Base-by-base conservation (phyloP, 2,113 vertebrate genomes). In the Sebastes fasciatus region DNA sequence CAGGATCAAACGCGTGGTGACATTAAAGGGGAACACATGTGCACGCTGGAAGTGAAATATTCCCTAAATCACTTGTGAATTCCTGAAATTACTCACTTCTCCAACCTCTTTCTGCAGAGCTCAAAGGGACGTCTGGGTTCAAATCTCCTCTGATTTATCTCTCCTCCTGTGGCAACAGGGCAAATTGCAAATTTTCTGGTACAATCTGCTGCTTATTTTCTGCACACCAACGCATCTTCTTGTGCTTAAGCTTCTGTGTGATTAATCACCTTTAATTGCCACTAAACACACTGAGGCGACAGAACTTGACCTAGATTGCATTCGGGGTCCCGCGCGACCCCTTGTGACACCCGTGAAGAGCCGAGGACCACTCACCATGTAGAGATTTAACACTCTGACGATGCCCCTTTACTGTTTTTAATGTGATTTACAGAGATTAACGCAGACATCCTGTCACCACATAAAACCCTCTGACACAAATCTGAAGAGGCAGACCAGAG, bases 181-280 rank as follows among this genome's bases (percentile, higher is more conserved):
- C 42, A 66, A 68, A 70, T 79, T 51, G 65, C 62, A 26, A 46
- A 86, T 88, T 82, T 87, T 78, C 73, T 72, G 60, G 76, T 1
- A 19, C 80, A 77, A 71, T 80, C 77, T 83, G 77, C 48, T 62
- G 7, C 76, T 73, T 69, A 49, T 71, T 82, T 79, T 69, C 14
- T 9, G 13, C 73, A 34, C 72, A 21, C 51, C 62, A 63, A 54
- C 46, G 1, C 64, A 26, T 68, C 88, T 14, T 40, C 57, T 60
- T 46, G 81, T 40, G 21, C 45, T 67, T n/a, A 46, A 77, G 11
- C 77, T 23, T 64, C 84, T 8, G 9, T 63, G 48, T 74, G 49
- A 88, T 91, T 74, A 85, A 86, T 87, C 68, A 61, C 63, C 83
- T 86, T 68, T 88, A 88, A 89, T 88, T 86, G 75, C 55, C 74